Conservation (phyloP, 2,797 vertebrate genomes). For the Yasuhikotakia modesta region DNA sequence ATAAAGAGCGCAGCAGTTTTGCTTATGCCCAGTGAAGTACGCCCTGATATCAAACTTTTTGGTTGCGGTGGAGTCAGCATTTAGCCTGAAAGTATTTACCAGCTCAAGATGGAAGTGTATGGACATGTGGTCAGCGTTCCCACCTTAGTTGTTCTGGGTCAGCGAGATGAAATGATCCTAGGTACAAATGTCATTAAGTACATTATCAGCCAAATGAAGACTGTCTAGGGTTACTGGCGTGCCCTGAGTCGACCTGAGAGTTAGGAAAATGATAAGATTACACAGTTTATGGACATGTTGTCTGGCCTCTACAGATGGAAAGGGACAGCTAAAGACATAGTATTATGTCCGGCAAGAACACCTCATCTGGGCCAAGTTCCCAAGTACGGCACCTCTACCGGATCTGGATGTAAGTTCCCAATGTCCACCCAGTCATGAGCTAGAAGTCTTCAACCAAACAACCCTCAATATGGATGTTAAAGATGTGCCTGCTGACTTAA, state of each 20-base stretch:
- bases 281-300: neutral
- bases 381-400: neutral
- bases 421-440: neutral
- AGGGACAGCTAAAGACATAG: neutral
- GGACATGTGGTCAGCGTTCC: neutral
- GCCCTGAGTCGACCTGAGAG: neutral
- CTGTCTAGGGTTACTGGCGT: neutral
- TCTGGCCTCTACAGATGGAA: neutral
- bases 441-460: neutral
- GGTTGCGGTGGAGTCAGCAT: neutral
- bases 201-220: neutral
- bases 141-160: neutral
- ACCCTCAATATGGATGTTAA: too few relatives aligned
- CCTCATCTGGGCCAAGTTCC: neutral
- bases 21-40: neutral
- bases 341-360: neutral
- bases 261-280: neutral
- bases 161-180: neutral
- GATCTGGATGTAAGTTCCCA: neutral
- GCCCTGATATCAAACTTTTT: neutral
- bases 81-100: neutral
- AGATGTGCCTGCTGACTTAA: neutral
- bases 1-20: neutral
- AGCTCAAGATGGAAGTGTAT: slow-evolving; percentile 1
- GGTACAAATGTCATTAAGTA: neutral